Evolutionary conservation across 2,888 invertebrate species (phyloP).

Genomic region (Subacronicta megacephala): DNA sequence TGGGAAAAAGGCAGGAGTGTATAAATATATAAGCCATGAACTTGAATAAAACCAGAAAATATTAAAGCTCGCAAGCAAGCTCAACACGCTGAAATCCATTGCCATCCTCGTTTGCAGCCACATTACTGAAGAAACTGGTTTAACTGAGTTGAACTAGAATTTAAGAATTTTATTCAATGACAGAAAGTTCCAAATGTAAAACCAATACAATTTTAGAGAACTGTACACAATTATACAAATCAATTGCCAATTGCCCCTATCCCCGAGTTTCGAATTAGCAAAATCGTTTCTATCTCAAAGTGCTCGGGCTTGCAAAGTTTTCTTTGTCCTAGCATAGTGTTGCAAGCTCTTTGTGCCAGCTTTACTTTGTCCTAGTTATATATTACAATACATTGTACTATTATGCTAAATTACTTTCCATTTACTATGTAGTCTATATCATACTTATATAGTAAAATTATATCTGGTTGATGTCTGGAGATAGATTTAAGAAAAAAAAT

Average conservation of each 20-base stretch:
- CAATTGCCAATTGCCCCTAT: slow-evolving; percentile 54
- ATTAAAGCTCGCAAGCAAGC: too few species aligned
- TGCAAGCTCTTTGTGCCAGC: slow-evolving; percentile 43
- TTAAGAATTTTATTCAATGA: neutral
- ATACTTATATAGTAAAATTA: too few species aligned
- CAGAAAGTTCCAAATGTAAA: neutral
- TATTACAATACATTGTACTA: slow-evolving; percentile 48
- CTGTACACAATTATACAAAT: slow-evolving; percentile 43
- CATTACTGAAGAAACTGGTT: too few species aligned
- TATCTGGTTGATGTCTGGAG: too few species aligned
- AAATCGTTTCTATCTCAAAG: slow-evolving; percentile 44
- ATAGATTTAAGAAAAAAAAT: too few species aligned
- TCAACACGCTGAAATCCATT: neutral
- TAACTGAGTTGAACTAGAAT: too few species aligned
- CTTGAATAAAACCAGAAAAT: too few species aligned
- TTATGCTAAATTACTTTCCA: slow-evolving; percentile 20
- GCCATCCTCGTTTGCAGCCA: too few species aligned
- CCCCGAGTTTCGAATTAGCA: slow-evolving; percentile 35
- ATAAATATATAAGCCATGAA: too few species aligned
- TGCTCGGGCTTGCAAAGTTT: slow-evolving; percentile 41
- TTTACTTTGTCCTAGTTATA: slow-evolving; percentile 42
- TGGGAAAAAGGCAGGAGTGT: too few species aligned
- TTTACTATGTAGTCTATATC: too few species aligned
- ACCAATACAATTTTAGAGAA: neutral
- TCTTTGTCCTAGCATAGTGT: slow-evolving; percentile 37